A percentile compares a stretch with the other conserved stretches of the same genome.
phyloP scores from a whole-genome alignment of 2,888 invertebrate species.

The Oscheius sp. region DNA sequence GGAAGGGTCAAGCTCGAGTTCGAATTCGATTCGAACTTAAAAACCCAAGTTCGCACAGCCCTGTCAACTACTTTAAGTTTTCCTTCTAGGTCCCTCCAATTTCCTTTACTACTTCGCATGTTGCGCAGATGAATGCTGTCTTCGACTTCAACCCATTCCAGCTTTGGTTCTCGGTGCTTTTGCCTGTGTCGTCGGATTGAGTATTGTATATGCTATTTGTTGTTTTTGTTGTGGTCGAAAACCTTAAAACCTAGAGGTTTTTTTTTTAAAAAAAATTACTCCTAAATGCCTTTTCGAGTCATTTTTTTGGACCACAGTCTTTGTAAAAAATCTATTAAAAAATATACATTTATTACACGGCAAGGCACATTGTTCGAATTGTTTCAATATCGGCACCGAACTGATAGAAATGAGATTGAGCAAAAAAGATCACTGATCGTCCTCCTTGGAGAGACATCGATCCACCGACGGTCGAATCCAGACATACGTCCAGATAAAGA shows the following conservation, averaged over 20 bases:
- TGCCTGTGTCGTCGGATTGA: background rate
- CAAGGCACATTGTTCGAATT: conserved; percentile 18
- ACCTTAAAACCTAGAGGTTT: background rate
- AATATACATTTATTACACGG: conserved; percentile 10
- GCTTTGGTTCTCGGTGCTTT: conserved; percentile 1
- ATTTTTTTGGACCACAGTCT: background rate
- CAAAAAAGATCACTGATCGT: background rate
- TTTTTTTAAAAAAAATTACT: background rate
- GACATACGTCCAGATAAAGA: conserved; percentile 68
- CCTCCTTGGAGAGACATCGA: conserved; percentile 37
- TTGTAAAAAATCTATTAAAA: background rate
- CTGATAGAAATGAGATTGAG: conserved; percentile 4
- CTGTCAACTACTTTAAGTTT: background rate
- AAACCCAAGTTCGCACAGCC: too few species aligned
- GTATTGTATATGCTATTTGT: conserved; percentile 15
- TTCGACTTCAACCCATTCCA: conserved; percentile 17
- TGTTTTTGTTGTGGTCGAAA: conserved; percentile 21
- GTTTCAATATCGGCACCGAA: conserved; percentile 14
- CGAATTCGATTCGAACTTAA: too few species aligned
- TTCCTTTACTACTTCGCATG: conserved; percentile 21
- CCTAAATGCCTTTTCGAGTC: background rate
- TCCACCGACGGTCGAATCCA: conserved; percentile 50
- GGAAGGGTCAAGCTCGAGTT: too few species aligned
- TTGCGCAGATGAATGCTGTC: conserved; percentile 23
- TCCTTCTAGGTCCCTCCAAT: conserved; percentile 15